These are phyloP conservation scores for Danaus chrysippus DNA, from an alignment of 2,888 invertebrate species.

Conservation along the genomic window DNA sequence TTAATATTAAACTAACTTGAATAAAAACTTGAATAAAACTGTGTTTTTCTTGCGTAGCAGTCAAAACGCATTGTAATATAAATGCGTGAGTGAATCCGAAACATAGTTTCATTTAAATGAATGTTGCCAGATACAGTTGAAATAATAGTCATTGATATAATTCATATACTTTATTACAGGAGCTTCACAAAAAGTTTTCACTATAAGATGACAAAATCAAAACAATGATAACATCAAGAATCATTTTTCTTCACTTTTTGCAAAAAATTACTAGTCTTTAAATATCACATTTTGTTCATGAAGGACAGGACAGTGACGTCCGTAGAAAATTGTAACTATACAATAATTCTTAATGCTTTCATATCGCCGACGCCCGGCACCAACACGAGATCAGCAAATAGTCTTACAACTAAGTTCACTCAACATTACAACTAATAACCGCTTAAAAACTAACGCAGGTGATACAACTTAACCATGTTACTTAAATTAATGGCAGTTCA, in stretches of 20 bases:
- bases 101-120: too few species aligned
- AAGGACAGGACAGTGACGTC: constrained; percentile 77
- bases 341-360: constrained; percentile 78
- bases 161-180: constrained; percentile 59
- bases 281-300: constrained; percentile 77
- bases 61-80: too few species aligned
- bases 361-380: constrained; percentile 68
- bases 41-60: too few species aligned
- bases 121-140: too few species aligned
- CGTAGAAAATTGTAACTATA: constrained; percentile 72
- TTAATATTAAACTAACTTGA: too few species aligned
- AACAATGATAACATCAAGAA: constrained; percentile 78
- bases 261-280: constrained; percentile 73
- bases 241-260: constrained; percentile 65
- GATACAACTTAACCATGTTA: constrained; percentile 64
- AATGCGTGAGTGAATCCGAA: too few species aligned
- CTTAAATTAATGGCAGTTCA: constrained; percentile 72
- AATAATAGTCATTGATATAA: background rate
- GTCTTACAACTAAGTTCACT: constrained; percentile 66
- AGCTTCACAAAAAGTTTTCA: constrained; percentile 74
- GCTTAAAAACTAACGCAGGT: constrained; percentile 60
- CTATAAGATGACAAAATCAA: constrained; percentile 74
- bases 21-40: too few species aligned
- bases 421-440: constrained; percentile 64
- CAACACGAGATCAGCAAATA: constrained; percentile 75